These are phyloP conservation scores for Thunnus albacares DNA, from an alignment of 2,797 vertebrate genomes.

Conservation along the genomic window DNA sequence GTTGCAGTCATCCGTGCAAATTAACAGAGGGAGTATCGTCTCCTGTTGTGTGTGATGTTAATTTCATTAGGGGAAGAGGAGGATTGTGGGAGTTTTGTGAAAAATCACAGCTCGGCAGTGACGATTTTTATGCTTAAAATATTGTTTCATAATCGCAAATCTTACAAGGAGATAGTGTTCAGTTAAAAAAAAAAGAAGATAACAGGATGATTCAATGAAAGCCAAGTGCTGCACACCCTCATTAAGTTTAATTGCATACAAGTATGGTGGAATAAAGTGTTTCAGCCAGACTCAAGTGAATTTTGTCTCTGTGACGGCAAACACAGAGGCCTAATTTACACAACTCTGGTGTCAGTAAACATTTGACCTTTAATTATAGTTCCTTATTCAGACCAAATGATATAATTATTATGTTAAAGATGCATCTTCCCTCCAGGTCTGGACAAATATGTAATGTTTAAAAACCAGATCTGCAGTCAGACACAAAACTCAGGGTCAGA, in stretches of 20 bases:
- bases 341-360: background rate
- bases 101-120: conserved; percentile 27
- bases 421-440: too few species aligned
- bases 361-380: background rate
- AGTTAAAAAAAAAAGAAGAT: background rate
- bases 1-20: background rate
- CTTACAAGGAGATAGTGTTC: background rate
- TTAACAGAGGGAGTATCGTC: background rate
- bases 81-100: conserved; percentile 31
- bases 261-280: background rate
- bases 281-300: background rate
- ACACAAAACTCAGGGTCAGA: background rate
- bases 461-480: too few species aligned
- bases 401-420: background rate
- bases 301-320: too few species aligned
- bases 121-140: conserved; percentile 7
- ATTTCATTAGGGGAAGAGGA: conserved; percentile 10
- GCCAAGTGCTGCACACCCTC: background rate
- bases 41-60: conserved; percentile 20
- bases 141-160: conserved; percentile 18
- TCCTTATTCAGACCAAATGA: too few species aligned
- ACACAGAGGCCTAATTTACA: too few species aligned
- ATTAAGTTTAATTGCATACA: background rate
- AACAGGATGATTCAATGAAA: background rate
- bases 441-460: too few species aligned